These are phyloP conservation scores for Clarias pachynema DNA, from an alignment of 2,797 vertebrate species.

Conservation along the genomic window DNA sequence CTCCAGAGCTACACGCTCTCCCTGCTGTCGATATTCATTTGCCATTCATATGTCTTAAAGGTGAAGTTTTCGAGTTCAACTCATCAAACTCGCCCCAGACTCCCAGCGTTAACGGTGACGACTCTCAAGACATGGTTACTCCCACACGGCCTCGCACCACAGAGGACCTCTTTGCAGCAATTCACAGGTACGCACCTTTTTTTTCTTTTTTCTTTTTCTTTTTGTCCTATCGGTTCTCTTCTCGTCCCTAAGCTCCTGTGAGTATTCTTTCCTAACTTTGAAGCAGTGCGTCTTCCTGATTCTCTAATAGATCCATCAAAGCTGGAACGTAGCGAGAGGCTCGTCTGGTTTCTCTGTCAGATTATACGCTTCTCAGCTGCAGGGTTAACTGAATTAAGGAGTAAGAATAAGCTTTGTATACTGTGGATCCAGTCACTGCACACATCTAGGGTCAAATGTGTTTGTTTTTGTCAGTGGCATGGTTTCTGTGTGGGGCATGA, in stretches of 20 bases:
- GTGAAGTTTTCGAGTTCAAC: constrained; percentile 80
- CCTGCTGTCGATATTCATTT: constrained; percentile 44
- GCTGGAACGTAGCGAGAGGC: constrained; percentile 35
- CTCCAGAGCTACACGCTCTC: background rate
- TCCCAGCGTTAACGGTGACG: constrained; percentile 69
- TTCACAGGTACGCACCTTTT: constrained; percentile 89
- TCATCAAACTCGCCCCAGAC: constrained; percentile 67
- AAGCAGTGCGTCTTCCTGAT: constrained; percentile 57
- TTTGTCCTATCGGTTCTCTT: background rate
- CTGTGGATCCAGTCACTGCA: background rate
- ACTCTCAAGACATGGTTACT: constrained; percentile 77
- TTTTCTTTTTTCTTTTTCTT: background rate
- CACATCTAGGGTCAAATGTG: background rate
- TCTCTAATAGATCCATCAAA: constrained; percentile 61
- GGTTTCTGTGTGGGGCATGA: background rate
- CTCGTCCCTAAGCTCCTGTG: background rate
- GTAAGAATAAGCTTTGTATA: constrained; percentile 33
- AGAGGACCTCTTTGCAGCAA: constrained; percentile 95
- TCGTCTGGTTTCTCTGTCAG: constrained; percentile 40
- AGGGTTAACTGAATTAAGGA: constrained; percentile 28
- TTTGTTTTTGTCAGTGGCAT: background rate
- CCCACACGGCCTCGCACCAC: constrained; percentile 90
- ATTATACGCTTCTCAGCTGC: constrained; percentile 35
- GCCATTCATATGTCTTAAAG: constrained; percentile 62
- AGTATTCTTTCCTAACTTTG: constrained; percentile 65